Conservation (phyloP, 2,797 vertebrate genomes). For the Acomys russatus region DNA sequence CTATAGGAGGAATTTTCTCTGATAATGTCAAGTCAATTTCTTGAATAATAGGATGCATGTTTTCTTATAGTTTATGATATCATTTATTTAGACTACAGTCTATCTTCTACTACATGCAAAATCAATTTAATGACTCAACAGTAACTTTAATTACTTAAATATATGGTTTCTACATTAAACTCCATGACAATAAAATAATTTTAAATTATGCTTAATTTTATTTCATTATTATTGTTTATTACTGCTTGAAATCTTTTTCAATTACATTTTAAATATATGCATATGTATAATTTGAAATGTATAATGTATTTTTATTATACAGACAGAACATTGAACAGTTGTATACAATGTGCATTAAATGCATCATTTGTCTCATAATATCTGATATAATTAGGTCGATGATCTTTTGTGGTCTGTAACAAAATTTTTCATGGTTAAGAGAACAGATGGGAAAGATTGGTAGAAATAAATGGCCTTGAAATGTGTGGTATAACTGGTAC, state of each 20-base stretch:
- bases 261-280: background rate
- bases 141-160: background rate
- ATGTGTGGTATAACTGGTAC: background rate
- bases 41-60: background rate
- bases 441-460: background rate
- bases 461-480: background rate
- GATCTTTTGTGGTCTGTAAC: conserved; percentile 69
- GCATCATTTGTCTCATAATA: background rate
- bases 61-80: background rate
- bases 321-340: background rate
- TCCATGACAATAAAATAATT: conserved; percentile 27
- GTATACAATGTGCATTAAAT: background rate
- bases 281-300: conserved; percentile 41
- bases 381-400: conserved; percentile 34
- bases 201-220: conserved; percentile 21
- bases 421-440: conserved; percentile 55
- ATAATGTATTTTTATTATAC: background rate
- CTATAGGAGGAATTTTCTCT: background rate
- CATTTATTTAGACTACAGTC: background rate
- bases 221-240: conserved; percentile 29
- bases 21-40: background rate
- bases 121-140: background rate
- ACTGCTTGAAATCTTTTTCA: background rate
- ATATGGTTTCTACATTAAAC: background rate
- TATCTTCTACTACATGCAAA: background rate